Conservation (phyloP, 2,113 vertebrate species). For the Machaerirhynchus nigripectus region DNA sequence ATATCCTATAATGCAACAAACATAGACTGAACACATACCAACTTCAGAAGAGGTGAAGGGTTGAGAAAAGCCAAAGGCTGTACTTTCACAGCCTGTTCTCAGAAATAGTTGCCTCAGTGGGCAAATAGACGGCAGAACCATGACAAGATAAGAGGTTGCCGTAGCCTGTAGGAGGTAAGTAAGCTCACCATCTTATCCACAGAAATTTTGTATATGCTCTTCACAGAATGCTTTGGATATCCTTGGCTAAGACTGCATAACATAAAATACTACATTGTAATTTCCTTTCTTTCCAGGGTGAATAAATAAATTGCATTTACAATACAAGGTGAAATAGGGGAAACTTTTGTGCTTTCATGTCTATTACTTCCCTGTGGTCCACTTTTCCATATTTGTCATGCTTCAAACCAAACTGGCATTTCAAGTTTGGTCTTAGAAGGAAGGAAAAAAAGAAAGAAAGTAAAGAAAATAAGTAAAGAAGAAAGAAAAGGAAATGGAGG, state of each 20-base stretch:
- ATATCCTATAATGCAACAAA: background rate
- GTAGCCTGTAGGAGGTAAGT: fast-evolving
- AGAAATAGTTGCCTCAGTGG: too few species aligned
- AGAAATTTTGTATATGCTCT: background rate
- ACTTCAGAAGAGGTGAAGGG: background rate
- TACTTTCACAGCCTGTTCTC: background rate
- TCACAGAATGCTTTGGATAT: background rate
- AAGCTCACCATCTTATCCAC: background rate
- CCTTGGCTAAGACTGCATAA: background rate
- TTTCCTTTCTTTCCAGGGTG: background rate
- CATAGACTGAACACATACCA: background rate
- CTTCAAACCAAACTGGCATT: background rate
- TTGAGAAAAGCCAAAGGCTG: background rate
- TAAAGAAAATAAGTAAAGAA: background rate
- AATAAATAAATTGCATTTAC: background rate
- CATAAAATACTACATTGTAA: background rate
- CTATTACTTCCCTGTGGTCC: background rate
- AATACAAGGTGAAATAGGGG: background rate
- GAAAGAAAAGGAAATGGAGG: background rate
- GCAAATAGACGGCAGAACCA: background rate
- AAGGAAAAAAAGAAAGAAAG: background rate
- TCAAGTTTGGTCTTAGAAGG: background rate
- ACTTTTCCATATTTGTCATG: background rate
- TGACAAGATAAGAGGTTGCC: background rate
- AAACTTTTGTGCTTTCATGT: background rate